These are phyloP conservation scores for Stenolophus ochropezus DNA, from an alignment of 2,888 invertebrate species.

Conservation along the genomic window DNA sequence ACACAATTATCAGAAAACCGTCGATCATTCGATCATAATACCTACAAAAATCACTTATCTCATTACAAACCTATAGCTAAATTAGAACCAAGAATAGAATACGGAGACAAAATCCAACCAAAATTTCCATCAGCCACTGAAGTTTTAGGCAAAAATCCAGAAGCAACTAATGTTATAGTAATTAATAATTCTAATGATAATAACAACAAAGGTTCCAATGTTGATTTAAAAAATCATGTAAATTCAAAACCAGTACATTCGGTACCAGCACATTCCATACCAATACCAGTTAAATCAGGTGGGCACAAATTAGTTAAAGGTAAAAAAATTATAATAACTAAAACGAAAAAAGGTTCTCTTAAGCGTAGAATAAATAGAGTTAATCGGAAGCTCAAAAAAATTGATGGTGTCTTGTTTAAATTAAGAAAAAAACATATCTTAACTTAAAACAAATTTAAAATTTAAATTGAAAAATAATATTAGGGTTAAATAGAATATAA, in stretches of 20 bases:
- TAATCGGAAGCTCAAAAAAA: constrained; percentile 60
- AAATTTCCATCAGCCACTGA: constrained; percentile 1
- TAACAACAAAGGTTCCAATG: constrained; percentile 60
- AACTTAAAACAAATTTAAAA: not conserved
- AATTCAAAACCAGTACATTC: constrained; percentile 32
- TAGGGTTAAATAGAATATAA: too few relatives aligned
- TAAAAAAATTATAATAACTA: not conserved
- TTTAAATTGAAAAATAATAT: too few relatives aligned
- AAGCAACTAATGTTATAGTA: constrained; percentile 64
- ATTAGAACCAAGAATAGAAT: constrained; percentile 17
- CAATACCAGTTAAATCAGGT: constrained; percentile 19
- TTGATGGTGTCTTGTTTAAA: constrained; percentile 57
- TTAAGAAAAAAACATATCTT: constrained; percentile 47
- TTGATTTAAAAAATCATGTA: constrained; percentile 40
- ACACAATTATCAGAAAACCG: constrained; percentile 53
- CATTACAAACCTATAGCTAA: constrained; percentile 44
- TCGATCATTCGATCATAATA: constrained; percentile 35
- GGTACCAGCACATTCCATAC: not conserved
- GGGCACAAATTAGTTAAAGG: constrained; percentile 17
- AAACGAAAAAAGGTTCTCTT: not conserved
- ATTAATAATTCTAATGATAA: constrained; percentile 67
- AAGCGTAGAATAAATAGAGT: constrained; percentile 38
- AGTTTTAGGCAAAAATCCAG: constrained; percentile 18
- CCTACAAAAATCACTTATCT: constrained; percentile 54
- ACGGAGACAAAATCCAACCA: constrained; percentile 14